phyloP scores from a whole-genome alignment of 2,113 vertebrate species.

The Leuciscus idus region DNA sequence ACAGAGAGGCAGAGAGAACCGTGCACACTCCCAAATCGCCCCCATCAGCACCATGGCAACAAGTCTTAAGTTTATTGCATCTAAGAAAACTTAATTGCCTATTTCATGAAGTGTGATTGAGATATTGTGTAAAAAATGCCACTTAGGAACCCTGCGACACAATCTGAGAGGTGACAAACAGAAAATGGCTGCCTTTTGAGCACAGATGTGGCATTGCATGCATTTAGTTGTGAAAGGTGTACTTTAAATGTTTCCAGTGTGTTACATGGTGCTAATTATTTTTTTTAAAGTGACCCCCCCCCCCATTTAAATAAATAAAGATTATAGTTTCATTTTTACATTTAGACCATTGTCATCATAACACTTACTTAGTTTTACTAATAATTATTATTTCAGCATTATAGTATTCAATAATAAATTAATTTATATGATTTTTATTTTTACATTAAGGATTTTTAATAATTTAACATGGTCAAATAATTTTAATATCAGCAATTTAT shows the following conservation, averaged over 20 bases:
- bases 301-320: not conserved
- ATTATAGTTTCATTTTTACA: not conserved
- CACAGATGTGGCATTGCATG: not conserved
- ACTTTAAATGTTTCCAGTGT: not conserved
- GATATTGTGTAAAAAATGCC: slow-evolving; percentile 16
- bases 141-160: not conserved
- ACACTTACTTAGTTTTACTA: not conserved
- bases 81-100: slow-evolving; percentile 3
- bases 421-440: no score
- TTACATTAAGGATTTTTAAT: no score
- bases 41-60: slow-evolving; percentile 14
- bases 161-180: not conserved
- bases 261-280: not conserved
- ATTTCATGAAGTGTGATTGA: slow-evolving; percentile 23
- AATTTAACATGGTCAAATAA: not conserved
- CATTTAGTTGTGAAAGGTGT: not conserved
- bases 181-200: not conserved
- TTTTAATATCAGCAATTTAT: not conserved
- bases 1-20: not conserved
- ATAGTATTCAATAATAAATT: not conserved
- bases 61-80: not conserved
- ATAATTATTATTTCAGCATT: not conserved
- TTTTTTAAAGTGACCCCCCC: not conserved
- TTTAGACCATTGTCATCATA: not conserved
- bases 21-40: not conserved